Evolutionary conservation across 2,113 vertebrate genomes (phyloP).

Genomic region (Psilopogon haemacephalus): DNA sequence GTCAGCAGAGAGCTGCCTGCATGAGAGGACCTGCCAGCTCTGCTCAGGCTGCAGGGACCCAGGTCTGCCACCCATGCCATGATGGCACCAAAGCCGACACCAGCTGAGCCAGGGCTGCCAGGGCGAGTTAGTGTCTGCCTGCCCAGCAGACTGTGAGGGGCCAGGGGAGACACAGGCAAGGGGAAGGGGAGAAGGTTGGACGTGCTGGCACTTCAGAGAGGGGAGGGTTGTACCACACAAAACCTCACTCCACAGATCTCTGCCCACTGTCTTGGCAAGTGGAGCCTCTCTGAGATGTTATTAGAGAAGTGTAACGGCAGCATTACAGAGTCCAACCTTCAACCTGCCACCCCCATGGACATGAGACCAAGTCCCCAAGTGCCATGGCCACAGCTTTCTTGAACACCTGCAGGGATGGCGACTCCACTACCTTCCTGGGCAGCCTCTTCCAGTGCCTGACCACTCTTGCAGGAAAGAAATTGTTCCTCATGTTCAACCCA

Average conservation of each 20-base stretch:
- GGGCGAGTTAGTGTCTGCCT: fast-evolving
- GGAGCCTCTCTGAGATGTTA: not conserved
- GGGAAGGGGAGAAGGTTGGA: not conserved
- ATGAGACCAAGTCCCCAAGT: too few species aligned
- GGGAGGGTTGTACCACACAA: not conserved
- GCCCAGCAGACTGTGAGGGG: fast-evolving
- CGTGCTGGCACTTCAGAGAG: fast-evolving
- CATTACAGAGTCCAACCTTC: too few species aligned
- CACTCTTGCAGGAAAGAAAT: too few species aligned
- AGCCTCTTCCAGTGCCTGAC: too few species aligned
- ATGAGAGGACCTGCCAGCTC: not conserved
- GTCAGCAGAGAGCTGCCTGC: not conserved
- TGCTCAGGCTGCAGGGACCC: not conserved
- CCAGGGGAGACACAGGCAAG: not conserved
- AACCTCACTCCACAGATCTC: too few species aligned
- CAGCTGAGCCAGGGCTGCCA: not conserved
- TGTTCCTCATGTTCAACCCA: too few species aligned
- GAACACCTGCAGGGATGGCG: too few species aligned
- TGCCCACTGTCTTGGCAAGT: fast-evolving
- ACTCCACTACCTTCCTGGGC: too few species aligned
- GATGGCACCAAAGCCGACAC: not conserved
- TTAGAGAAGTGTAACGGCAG: not conserved
- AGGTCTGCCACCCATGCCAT: fast-evolving
- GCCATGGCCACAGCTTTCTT: too few species aligned
- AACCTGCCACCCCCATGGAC: too few species aligned